Evolutionary conservation across 2,113 vertebrate genomes (phyloP).

Genomic region (Lontra canadensis): DNA sequence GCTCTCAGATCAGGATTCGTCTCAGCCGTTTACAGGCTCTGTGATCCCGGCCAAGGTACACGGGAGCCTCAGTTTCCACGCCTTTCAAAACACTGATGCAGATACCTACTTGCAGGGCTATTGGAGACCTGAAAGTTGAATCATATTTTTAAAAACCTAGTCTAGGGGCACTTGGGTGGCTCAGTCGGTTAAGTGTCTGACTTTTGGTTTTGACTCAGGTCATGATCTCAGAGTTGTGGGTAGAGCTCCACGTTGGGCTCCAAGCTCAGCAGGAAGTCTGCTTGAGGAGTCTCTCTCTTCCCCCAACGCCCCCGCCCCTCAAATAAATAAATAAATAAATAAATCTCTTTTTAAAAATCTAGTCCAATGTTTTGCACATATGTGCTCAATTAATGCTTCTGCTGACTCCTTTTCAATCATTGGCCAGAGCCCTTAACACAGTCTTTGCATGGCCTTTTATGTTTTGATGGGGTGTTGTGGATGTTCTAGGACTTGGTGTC

Average conservation of each 20-base stretch:
- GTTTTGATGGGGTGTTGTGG: not conserved
- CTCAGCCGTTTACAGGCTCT: not conserved
- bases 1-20: conserved; percentile 8
- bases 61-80: not conserved
- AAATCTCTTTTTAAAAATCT: not conserved
- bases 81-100: not conserved
- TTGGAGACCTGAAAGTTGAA: not conserved
- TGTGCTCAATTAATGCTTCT: not conserved
- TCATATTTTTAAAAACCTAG: not conserved
- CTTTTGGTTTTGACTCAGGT: not conserved
- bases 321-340: not conserved
- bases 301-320: too few species aligned
- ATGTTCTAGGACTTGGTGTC: not conserved
- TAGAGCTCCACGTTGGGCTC: not conserved
- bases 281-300: not conserved
- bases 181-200: not conserved
- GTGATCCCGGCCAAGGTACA: not conserved
- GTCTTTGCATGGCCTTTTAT: not conserved
- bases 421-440: not conserved
- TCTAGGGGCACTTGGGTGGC: not conserved
- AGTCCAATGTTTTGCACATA: not conserved
- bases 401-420: not conserved
- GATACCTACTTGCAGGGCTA: not conserved
- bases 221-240: not conserved
- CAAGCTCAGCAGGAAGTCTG: not conserved